These are phyloP conservation scores for Callopanchax toddi DNA, from an alignment of 2,113 vertebrate genomes.

Conservation along the genomic window DNA sequence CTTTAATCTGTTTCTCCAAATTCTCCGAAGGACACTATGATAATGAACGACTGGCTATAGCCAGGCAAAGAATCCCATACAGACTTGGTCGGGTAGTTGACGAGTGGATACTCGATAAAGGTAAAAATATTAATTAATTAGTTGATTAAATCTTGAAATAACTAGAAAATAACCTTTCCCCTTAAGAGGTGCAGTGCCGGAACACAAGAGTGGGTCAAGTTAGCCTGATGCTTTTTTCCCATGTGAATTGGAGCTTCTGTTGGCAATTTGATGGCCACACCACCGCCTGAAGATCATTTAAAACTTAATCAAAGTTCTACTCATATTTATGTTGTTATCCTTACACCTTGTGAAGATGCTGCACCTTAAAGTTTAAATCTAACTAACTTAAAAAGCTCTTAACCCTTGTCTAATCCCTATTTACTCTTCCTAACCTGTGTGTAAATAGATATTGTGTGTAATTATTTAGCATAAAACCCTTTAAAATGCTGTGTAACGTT, in stretches of 20 bases:
- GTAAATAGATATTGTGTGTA: slow-evolving; percentile 77
- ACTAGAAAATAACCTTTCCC: slow-evolving; percentile 81
- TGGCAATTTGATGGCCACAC: slow-evolving; percentile 22
- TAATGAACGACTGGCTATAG: slow-evolving; percentile 99
- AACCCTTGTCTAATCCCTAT: slow-evolving; percentile 84
- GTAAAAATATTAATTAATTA: slow-evolving; percentile 86
- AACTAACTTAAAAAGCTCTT: slow-evolving; percentile 78
- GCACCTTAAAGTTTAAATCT: slow-evolving; percentile 80
- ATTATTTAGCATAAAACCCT: slow-evolving; percentile 48
- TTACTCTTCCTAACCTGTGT: slow-evolving; percentile 77
- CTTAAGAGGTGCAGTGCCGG: slow-evolving; percentile 84
- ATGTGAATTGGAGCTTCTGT: slow-evolving; percentile 47
- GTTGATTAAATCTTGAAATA: slow-evolving; percentile 82
- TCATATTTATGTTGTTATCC: slow-evolving; percentile 63
- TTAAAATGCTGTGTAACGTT: slow-evolving; percentile 60
- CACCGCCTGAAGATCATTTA: slow-evolving; percentile 22
- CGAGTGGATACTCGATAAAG: slow-evolving; percentile 99
- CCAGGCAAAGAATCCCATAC: slow-evolving; percentile 99
- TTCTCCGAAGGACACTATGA: slow-evolving; percentile 99
- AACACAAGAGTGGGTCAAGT: slow-evolving; percentile 60
- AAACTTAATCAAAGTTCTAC: slow-evolving; percentile 5
- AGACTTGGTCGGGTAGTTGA: slow-evolving; percentile 99
- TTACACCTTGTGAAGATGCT: slow-evolving; percentile 70
- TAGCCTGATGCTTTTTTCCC: slow-evolving; percentile 22
- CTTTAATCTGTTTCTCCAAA: slow-evolving; percentile 96